Conservation (phyloP, 2,797 vertebrate species). For the Rhyacichthys aspro region DNA sequence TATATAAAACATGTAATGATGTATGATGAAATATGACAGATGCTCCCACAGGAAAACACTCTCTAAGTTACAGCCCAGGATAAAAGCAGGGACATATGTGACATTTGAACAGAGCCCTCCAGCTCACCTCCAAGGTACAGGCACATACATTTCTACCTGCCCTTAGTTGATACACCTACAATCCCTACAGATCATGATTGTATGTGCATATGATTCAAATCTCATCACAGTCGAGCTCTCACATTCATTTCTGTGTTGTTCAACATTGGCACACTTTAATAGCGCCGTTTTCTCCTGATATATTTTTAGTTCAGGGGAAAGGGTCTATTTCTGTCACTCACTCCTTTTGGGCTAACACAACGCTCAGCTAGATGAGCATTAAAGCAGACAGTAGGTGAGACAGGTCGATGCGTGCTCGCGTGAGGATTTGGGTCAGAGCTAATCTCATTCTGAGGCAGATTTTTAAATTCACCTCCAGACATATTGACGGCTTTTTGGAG, state of each 20-base stretch:
- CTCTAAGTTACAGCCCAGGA: slow-evolving; percentile 52
- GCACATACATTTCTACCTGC: slow-evolving; percentile 10
- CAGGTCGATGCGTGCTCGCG: slow-evolving; percentile 26
- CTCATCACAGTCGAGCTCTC: too few relatives aligned
- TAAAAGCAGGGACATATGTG: slow-evolving; percentile 62
- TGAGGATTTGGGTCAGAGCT: slow-evolving; percentile 45
- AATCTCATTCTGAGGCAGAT: slow-evolving; percentile 50
- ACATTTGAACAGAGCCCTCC: slow-evolving; percentile 53
- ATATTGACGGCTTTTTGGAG: slow-evolving; percentile 54
- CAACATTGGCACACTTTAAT: slow-evolving; percentile 36
- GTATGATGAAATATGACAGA: slow-evolving; percentile 52
- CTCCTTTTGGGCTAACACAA: background rate
- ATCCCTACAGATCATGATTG: slow-evolving; percentile 11
- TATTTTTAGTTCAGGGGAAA: slow-evolving; percentile 37
- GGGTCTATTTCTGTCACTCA: slow-evolving; percentile 8
- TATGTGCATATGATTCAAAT: background rate
- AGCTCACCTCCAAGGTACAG: slow-evolving; percentile 25
- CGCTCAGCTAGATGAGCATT: slow-evolving; percentile 15
- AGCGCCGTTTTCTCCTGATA: slow-evolving; percentile 41
- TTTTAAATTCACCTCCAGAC: slow-evolving; percentile 73
- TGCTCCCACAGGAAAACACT: slow-evolving; percentile 51
- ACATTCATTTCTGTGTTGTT: slow-evolving; percentile 15
- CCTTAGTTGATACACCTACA: slow-evolving; percentile 4
- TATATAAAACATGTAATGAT: slow-evolving; percentile 42
- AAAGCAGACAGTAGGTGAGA: slow-evolving; percentile 22